These are phyloP conservation scores for Cherax quadricarinatus DNA, from an alignment of 1,140 invertebrate genomes.

Conservation along the genomic window DNA sequence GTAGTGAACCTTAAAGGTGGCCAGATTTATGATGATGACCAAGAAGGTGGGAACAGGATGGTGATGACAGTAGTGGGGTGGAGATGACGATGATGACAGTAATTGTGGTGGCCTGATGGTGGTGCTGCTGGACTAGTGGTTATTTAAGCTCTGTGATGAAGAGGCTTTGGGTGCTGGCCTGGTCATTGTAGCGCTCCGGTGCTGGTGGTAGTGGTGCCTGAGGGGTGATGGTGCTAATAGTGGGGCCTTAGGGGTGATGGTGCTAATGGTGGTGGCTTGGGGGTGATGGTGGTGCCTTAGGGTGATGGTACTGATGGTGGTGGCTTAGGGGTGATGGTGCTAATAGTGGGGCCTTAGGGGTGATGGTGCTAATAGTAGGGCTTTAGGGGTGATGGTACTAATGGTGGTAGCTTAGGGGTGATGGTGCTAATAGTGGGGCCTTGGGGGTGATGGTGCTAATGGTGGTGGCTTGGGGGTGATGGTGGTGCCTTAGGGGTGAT, in stretches of 20 bases:
- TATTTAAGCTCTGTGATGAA: neutral
- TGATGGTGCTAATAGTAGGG: too few species aligned
- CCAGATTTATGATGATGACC: constrained; percentile 31
- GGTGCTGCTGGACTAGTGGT: constrained; percentile 1
- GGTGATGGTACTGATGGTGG: neutral
- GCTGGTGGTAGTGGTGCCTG: constrained; percentile 19
- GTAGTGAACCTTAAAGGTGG: neutral
- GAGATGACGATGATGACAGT: constrained; percentile 25
- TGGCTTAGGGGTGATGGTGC: neutral
- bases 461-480: neutral
- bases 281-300: too few species aligned
- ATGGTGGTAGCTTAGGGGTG: constrained; percentile 4
- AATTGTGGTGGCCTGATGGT: constrained; percentile 3
- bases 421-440: neutral
- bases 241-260: neutral
- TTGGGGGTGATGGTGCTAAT: neutral
- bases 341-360: neutral
- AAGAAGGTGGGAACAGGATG: constrained; percentile 23
- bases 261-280: too few species aligned
- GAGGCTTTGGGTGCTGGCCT: neutral
- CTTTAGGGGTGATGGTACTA: too few species aligned
- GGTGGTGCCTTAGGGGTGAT: neutral
- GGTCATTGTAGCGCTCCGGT: neutral
- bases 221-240: neutral
- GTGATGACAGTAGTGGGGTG: constrained; percentile 9